These are phyloP conservation scores for Bradypus variegatus DNA, from an alignment of 2,797 vertebrate species.

Conservation along the genomic window DNA sequence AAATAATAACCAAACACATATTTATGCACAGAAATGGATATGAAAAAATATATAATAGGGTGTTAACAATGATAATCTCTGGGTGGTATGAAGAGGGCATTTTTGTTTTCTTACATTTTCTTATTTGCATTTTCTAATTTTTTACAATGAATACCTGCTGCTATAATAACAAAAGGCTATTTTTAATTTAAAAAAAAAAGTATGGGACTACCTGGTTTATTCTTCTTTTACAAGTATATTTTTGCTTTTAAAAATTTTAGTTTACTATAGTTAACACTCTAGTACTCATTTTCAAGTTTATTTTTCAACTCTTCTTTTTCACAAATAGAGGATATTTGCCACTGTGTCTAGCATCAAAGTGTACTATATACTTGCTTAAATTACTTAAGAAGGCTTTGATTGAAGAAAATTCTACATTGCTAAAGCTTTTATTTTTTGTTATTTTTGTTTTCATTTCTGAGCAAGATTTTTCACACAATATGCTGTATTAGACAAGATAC, in stretches of 20 bases:
- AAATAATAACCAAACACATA: background rate
- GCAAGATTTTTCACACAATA: constrained; percentile 62
- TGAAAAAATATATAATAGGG: background rate
- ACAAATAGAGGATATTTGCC: constrained; percentile 14
- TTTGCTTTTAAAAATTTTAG: background rate
- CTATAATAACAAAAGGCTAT: background rate
- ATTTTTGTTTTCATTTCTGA: constrained; percentile 54
- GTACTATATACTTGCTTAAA: background rate
- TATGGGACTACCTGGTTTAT: background rate
- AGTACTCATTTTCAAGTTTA: constrained; percentile 16
- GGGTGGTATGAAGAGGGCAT: background rate
- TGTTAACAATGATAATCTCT: background rate
- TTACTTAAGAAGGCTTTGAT: constrained; percentile 37
- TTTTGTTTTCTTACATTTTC: background rate
- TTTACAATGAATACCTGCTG: background rate
- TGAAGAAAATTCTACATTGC: background rate
- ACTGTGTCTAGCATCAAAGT: background rate
- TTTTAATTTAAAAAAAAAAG: constrained; percentile 7
- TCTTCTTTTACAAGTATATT: constrained; percentile 12
- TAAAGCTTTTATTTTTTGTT: constrained; percentile 35
- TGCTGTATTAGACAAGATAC: constrained; percentile 64
- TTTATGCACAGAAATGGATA: background rate
- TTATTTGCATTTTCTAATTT: background rate
- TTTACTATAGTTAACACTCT: background rate
- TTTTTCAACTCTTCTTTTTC: constrained; percentile 31